These are phyloP conservation scores for Pollicipes pollicipes DNA, from an alignment of 1,140 invertebrate species.

Conservation along the genomic window DNA sequence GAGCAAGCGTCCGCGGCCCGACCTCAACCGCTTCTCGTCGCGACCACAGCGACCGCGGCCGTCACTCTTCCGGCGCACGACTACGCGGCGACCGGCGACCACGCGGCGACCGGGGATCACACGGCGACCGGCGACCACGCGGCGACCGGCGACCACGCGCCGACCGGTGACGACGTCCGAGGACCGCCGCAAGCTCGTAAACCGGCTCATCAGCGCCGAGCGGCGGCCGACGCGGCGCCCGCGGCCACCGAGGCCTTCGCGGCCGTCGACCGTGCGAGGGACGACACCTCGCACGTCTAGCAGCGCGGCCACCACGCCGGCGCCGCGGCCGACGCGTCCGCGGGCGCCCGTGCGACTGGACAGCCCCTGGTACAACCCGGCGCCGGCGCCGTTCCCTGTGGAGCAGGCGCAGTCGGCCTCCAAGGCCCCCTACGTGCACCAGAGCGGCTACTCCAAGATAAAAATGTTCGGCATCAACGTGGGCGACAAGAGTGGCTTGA, in stretches of 20 bases:
- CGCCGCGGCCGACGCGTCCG: not conserved
- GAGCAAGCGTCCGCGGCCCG: not conserved
- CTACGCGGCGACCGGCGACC: no score
- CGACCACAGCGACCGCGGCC: not conserved
- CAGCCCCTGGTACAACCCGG: not conserved
- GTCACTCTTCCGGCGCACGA: not conserved
- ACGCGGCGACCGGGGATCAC: not conserved
- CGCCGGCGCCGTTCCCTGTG: not conserved
- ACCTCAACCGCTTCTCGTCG: not conserved
- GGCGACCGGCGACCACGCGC: not conserved
- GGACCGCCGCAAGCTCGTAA: not conserved
- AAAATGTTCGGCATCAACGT: not conserved
- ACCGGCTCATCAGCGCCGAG: not conserved
- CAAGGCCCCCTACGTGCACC: not conserved
- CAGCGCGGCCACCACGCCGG: not conserved
- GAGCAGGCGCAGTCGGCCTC: not conserved
- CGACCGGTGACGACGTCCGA: not conserved
- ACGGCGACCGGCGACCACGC: not conserved
- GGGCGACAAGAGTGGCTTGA: not conserved
- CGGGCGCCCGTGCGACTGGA: not conserved
- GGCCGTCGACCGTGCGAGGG: no score
- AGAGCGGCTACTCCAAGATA: not conserved
- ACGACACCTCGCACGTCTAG: not conserved
- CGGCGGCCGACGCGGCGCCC: not conserved
- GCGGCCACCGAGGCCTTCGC: no score